phyloP scores from a whole-genome alignment of 2,113 vertebrate species.

The Rattus rattus region DNA sequence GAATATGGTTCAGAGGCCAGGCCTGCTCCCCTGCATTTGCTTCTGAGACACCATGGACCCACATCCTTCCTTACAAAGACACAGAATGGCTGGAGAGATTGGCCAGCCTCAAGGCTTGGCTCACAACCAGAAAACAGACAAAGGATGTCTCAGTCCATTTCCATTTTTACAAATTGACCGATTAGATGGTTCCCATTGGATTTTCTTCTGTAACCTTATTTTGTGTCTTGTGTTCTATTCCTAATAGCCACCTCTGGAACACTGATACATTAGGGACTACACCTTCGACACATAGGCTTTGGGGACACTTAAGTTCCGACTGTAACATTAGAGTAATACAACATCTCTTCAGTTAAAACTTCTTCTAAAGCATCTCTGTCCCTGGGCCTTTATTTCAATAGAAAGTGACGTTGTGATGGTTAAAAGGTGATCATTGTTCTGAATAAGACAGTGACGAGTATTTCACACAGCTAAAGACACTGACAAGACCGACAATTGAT shows the following conservation, averaged over 20 bases:
- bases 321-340: not conserved
- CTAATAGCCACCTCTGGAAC: not conserved
- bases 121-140: too few species aligned
- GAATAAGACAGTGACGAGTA: not conserved
- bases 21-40: not conserved
- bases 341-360: not conserved
- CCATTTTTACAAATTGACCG: not conserved
- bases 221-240: not conserved
- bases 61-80: not conserved
- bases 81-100: too few species aligned
- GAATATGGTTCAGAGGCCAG: slow-evolving; percentile 64
- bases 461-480: not conserved
- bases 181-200: not conserved
- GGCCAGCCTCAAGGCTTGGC: too few species aligned
- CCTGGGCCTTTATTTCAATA: not conserved
- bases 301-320: not conserved
- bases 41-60: not conserved
- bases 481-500: not conserved
- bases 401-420: not conserved
- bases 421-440: not conserved
- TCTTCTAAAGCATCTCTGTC: not conserved
- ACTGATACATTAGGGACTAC: not conserved
- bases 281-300: not conserved
- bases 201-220: not conserved
- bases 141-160: not conserved